Conservation (phyloP, 2,888 invertebrate genomes). For the Choristoneura rosaceana region DNA sequence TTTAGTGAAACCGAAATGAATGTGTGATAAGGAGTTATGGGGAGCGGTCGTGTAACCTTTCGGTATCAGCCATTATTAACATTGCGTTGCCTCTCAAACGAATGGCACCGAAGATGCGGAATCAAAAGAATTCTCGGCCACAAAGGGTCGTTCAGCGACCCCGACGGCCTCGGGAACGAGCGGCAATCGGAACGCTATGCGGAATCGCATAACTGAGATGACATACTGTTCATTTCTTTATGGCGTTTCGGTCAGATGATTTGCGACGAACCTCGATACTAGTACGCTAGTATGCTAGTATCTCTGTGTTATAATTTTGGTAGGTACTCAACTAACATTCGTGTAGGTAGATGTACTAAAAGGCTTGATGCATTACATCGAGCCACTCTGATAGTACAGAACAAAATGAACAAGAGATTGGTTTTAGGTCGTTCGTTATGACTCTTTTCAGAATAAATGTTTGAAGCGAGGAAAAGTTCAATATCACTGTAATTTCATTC, state of each 20-base stretch:
- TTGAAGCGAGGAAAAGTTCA: conserved; percentile 7
- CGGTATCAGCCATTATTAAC: conserved; percentile 23
- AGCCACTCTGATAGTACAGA: too few species aligned
- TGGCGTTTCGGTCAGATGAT: conserved; percentile 52
- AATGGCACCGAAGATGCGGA: conserved; percentile 51
- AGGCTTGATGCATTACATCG: too few species aligned
- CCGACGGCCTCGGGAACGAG: conserved; percentile 59
- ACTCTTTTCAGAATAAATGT: conserved; percentile 5
- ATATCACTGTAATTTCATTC: conserved; percentile 34
- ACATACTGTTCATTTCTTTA: conserved; percentile 64
- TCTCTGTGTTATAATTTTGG: conserved; percentile 5
- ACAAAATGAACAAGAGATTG: conserved; percentile 8
- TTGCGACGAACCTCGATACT: conserved; percentile 42
- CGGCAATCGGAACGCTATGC: conserved; percentile 66
- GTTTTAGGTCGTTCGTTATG: conserved; percentile 11
- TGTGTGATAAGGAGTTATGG: conserved; percentile 30
- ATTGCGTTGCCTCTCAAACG: conserved; percentile 51
- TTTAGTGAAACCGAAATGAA: conserved; percentile 32
- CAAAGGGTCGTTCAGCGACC: conserved; percentile 59
- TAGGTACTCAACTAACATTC: neutral
- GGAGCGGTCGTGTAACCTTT: conserved; percentile 19
- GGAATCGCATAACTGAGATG: conserved; percentile 64
- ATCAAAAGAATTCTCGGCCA: conserved; percentile 60
- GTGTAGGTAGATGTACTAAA: too few species aligned
- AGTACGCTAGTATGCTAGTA: neutral